Percentiles rank a stretch among this genome's conserved stretches.
Evolutionary conservation across 2,797 vertebrate genomes (phyloP).

Genomic region (Hydrophis major): DNA sequence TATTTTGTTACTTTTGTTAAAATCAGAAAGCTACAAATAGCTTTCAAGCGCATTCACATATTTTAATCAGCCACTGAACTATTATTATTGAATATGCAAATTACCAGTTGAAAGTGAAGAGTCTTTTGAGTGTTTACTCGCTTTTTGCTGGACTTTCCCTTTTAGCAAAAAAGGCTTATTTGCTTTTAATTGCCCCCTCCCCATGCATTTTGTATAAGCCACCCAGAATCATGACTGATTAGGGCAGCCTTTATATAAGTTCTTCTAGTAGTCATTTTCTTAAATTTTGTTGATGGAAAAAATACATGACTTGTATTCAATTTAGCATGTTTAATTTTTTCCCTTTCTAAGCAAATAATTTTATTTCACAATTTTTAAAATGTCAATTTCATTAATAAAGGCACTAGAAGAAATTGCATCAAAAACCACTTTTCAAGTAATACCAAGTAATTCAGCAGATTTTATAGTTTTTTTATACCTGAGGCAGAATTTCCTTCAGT

Average conservation of each 20-base stretch:
- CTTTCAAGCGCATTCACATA: neutral
- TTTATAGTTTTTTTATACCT: slow-evolving; percentile 13
- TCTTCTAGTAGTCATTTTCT: neutral
- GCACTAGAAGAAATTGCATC: slow-evolving; percentile 19
- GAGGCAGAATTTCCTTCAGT: slow-evolving; percentile 3
- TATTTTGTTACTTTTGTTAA: neutral
- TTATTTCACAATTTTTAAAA: neutral
- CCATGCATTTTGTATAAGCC: neutral
- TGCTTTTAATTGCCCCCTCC: neutral
- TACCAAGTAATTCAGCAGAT: slow-evolving; percentile 14
- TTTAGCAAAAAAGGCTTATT: neutral
- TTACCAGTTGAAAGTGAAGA: neutral
- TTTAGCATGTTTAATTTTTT: neutral
- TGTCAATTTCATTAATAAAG: slow-evolving; percentile 10
- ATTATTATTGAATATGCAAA: neutral
- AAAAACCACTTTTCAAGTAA: neutral
- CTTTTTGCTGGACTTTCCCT: neutral
- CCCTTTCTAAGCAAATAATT: neutral
- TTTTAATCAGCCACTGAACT: neutral
- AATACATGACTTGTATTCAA: neutral
- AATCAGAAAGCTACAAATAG: neutral
- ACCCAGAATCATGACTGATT: neutral
- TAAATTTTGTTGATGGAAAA: neutral
- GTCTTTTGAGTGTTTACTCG: neutral
- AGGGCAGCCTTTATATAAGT: neutral